Evolutionary conservation across 2,888 invertebrate genomes (phyloP), one percentile per base, ranked within the genome.

Genomic region (Anarsia innoxiella): DNA sequence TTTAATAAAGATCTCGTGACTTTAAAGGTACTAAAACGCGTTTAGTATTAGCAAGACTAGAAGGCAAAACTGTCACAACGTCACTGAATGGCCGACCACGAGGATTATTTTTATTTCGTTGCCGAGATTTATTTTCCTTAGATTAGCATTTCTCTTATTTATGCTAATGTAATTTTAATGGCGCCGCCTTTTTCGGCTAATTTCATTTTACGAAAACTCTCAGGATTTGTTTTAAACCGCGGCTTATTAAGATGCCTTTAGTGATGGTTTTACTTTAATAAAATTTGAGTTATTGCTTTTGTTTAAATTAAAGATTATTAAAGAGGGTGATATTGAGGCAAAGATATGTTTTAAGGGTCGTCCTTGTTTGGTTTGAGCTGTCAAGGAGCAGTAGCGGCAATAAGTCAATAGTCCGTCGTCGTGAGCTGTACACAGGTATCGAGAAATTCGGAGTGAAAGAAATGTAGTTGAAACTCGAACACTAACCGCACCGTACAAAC

Each of bases 151-250:
- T 68, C 74, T 75, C 79, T 82, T 82, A 82, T 83, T 84, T 83
- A 83, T 84, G 83, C 80, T 84, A 84, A 84, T 84, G 83, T 80
- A 79, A 82, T 84, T 84, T 84, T 83, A 84, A 84, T 83, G 83
- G 79, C 73, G 57, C 59, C 68, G 75, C 71, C 76, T 76, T 80
- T 77, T 82, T 79, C 73, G 68, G 73, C 77, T 82, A 82, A 84
- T 82, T 84, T 83, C 78, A 76, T 82, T 80, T 80, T 66, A 62
- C 56, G 68, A 75, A 79, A 80, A 77, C 71, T 75, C 74, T 44
- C 36, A 52, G 72, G 79, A 76, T 79, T 73, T 71, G 66, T 73
- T 76, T 70, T 66, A 77, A 79, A 70, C 66, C 79, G 58, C 44
- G 63, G 70, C 72, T 77, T 76, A 80, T 72, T 77, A 77, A 71